A percentile compares a stretch with the other conserved stretches of the same genome.
Conservation (phyloP, 2,797 vertebrate genomes). For the Apodemus agrarius region DNA sequence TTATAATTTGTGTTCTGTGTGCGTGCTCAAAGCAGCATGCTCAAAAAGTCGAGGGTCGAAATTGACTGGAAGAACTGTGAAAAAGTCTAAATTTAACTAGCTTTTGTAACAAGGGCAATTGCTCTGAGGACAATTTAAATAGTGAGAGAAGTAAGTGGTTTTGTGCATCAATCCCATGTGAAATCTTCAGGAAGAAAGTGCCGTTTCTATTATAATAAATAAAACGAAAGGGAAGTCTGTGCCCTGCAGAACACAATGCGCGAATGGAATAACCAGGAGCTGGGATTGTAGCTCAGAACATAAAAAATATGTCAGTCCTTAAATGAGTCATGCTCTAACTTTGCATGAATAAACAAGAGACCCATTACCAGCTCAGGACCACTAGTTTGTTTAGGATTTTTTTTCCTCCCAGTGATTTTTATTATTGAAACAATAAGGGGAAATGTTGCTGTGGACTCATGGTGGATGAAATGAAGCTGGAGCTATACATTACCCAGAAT, state of each 20-base stretch:
- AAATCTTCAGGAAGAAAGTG: constrained; percentile 32
- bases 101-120: neutral
- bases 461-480: constrained; percentile 39
- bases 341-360: neutral
- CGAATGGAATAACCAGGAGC: constrained; percentile 51
- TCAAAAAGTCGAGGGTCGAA: constrained; percentile 48
- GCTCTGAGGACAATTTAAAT: constrained; percentile 53
- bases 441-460: neutral
- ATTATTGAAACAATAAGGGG: constrained; percentile 29
- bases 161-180: constrained; percentile 31
- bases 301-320: neutral
- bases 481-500: constrained; percentile 37
- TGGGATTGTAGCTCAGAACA: constrained; percentile 26
- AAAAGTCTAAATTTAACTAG: constrained; percentile 67
- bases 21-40: constrained; percentile 24
- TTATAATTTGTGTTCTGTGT: constrained; percentile 1
- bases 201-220: constrained; percentile 26
- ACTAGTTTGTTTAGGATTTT: neutral
- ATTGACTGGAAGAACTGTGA: constrained; percentile 55
- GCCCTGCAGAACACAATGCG: neutral
- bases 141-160: constrained; percentile 37
- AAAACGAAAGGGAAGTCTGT: constrained; percentile 44
- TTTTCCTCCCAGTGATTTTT: neutral
- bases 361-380: neutral
- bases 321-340: constrained; percentile 29